A percentile compares a stretch with the other conserved stretches of the same genome.
Conservation (phyloP, 1,140 invertebrate species). For the Bombus ignitus region DNA sequence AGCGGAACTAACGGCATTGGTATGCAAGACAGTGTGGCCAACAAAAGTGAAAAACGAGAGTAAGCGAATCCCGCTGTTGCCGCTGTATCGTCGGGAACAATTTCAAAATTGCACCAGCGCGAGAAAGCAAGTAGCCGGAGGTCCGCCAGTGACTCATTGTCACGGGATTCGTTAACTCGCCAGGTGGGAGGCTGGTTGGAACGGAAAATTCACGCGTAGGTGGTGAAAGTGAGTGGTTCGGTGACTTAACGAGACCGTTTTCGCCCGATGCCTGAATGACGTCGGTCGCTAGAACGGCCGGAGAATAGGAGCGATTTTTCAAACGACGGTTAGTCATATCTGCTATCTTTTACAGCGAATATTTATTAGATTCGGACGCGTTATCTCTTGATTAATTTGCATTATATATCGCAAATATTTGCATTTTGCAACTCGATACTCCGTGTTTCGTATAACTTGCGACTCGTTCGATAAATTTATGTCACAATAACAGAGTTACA, state of each 20-base stretch:
- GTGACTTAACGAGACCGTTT: constrained; percentile 63
- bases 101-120: constrained; percentile 26
- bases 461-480: no score
- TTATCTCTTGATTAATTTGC: no score
- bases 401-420: no score
- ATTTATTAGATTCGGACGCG: no score
- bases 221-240: constrained; percentile 74
- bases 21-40: constrained; percentile 40
- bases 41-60: constrained; percentile 66
- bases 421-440: no score
- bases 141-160: constrained; percentile 65
- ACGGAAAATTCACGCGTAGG: constrained; percentile 71
- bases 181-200: not conserved
- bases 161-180: constrained; percentile 47
- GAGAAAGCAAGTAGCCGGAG: constrained; percentile 40
- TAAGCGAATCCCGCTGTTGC: not conserved
- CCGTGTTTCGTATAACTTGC: fast-evolving
- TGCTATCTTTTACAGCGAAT: no score
- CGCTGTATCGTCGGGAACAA: not conserved
- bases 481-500: fast-evolving
- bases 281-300: constrained; percentile 17
- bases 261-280: not conserved
- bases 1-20: constrained; percentile 43
- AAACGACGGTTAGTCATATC: no score
- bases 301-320: constrained; percentile 37